These are phyloP conservation scores for Trachops cirrhosus DNA, from an alignment of 2,797 vertebrate species.

Conservation along the genomic window DNA sequence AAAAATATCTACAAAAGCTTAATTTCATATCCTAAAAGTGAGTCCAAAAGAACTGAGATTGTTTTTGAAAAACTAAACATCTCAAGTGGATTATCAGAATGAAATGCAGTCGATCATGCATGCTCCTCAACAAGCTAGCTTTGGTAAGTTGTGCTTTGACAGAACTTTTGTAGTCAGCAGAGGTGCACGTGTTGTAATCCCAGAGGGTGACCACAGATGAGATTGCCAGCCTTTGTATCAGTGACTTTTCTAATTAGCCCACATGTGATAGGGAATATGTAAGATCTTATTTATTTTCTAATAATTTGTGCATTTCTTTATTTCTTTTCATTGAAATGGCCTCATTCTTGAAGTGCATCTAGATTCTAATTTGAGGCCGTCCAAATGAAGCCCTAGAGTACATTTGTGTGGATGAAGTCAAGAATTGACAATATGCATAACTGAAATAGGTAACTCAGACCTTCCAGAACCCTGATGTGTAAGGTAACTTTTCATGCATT, in stretches of 20 bases:
- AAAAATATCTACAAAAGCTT: conserved; percentile 31
- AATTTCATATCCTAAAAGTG: neutral
- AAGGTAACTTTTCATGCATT: conserved; percentile 15
- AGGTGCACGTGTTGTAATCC: neutral
- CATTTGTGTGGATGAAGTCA: neutral
- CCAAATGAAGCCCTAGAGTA: neutral
- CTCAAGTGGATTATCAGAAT: neutral
- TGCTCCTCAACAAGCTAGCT: neutral
- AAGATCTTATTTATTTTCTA: neutral
- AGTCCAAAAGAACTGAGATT: conserved; percentile 7
- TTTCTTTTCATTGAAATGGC: conserved; percentile 23
- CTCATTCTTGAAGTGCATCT: conserved; percentile 3
- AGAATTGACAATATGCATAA: neutral
- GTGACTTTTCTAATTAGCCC: neutral
- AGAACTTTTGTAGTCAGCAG: neutral
- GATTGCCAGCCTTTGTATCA: neutral
- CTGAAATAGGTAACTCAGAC: neutral
- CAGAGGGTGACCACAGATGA: neutral
- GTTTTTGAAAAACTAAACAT: neutral
- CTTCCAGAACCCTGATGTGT: neutral
- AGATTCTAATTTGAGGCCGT: neutral
- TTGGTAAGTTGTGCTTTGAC: conserved; percentile 6
- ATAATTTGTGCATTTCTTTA: neutral
- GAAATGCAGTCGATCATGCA: neutral
- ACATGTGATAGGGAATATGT: neutral